Percentiles rank a stretch among this genome's conserved stretches.
These are phyloP conservation scores for Melangyna quadrimaculata DNA, from an alignment of 2,888 invertebrate species.

Conservation along the genomic window DNA sequence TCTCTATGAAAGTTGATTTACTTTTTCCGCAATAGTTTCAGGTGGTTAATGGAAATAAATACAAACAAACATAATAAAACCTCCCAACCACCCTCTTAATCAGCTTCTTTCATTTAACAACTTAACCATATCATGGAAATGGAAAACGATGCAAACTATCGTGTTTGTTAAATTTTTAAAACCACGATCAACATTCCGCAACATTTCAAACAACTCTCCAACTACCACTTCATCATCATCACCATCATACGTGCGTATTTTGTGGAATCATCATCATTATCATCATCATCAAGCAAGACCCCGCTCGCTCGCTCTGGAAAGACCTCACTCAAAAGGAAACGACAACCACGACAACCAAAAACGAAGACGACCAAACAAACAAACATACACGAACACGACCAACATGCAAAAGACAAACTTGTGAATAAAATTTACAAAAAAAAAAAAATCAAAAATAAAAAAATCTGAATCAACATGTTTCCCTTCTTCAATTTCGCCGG, in stretches of 20 bases:
- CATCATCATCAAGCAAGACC: constrained; percentile 16
- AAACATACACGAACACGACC: constrained; percentile 60
- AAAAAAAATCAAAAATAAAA: constrained; percentile 1
- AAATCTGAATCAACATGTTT: constrained; percentile 56
- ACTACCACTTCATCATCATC: constrained; percentile 57
- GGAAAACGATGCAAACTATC: constrained; percentile 26
- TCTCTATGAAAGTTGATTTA: background rate
- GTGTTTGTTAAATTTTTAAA: constrained; percentile 53
- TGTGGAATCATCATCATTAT: background rate
- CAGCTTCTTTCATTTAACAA: constrained; percentile 7
- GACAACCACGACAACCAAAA: constrained; percentile 28
- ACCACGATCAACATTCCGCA: constrained; percentile 61
- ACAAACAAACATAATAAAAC: background rate
- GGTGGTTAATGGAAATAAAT: background rate
- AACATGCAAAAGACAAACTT: constrained; percentile 66
- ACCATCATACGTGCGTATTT: constrained; percentile 22
- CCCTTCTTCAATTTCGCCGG: constrained; percentile 35
- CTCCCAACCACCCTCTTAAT: background rate
- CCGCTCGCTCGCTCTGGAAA: constrained; percentile 22
- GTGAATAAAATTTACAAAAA: constrained; percentile 47
- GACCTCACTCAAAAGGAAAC: constrained; percentile 53
- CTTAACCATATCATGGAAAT: constrained; percentile 39
- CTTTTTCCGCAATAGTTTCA: background rate
- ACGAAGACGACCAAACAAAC: constrained; percentile 10
- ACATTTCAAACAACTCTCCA: constrained; percentile 45